Conservation (phyloP, 2,797 vertebrate species). For the Microchirus variegatus region DNA sequence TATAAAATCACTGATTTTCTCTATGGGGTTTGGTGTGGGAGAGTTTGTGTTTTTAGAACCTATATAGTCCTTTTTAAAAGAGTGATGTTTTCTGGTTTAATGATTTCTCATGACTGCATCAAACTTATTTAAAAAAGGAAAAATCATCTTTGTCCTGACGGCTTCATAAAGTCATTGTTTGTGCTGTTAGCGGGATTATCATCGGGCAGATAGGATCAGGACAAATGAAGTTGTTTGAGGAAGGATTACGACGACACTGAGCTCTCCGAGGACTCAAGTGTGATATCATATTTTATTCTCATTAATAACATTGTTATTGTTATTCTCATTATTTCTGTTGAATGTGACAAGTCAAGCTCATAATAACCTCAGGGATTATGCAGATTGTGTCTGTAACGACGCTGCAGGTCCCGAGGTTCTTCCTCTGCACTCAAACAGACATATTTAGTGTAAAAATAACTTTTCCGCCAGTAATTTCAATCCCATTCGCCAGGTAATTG, state of each 20-base stretch:
- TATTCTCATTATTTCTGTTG: constrained; percentile 60
- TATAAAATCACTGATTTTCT: too few species aligned
- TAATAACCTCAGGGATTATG: constrained; percentile 85
- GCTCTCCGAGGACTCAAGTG: constrained; percentile 80
- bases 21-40: too few species aligned
- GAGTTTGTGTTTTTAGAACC: too few species aligned
- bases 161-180: constrained; percentile 35
- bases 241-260: constrained; percentile 77
- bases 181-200: constrained; percentile 60
- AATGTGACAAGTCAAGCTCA: constrained; percentile 77
- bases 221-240: constrained; percentile 82
- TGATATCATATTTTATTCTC: constrained; percentile 76
- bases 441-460: neutral
- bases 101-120: too few species aligned
- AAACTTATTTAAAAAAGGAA: too few species aligned
- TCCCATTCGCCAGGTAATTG: neutral
- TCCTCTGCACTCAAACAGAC: too few species aligned
- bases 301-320: constrained; percentile 40
- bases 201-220: constrained; percentile 58
- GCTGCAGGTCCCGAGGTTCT: constrained; percentile 32
- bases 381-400: constrained; percentile 81
- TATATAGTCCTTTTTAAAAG: too few species aligned
- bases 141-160: constrained; percentile 1
- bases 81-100: too few species aligned
- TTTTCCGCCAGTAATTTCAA: neutral